Evolutionary conservation across 2,888 invertebrate genomes (phyloP).

Genomic region (Lasioglossum calceatum): DNA sequence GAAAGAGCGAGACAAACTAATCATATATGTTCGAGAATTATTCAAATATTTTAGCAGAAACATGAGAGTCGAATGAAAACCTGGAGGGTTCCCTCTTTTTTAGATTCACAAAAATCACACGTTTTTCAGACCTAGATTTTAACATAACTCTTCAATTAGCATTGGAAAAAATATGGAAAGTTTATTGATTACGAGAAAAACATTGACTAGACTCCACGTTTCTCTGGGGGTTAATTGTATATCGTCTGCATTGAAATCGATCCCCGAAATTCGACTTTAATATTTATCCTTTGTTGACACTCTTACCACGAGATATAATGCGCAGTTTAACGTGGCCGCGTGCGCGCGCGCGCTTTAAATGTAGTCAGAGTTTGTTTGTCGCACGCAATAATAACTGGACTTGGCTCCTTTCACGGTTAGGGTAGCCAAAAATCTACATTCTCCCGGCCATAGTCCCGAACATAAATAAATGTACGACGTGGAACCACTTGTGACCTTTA

Average conservation of each 20-base stretch:
- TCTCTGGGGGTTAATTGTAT: neutral
- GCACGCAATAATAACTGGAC: constrained; percentile 27
- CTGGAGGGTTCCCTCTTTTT: too few species aligned
- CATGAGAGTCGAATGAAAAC: too few species aligned
- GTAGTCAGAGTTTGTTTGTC: neutral
- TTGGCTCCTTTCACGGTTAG: constrained; percentile 30
- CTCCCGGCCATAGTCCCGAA: neutral
- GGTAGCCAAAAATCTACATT: constrained; percentile 42
- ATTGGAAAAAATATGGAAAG: neutral
- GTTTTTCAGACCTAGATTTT: too few species aligned
- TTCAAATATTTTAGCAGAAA: too few species aligned
- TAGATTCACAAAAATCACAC: too few species aligned
- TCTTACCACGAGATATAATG: neutral
- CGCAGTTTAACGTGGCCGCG: neutral
- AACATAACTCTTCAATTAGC: too few species aligned
- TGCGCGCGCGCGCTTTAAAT: constrained; percentile 13
- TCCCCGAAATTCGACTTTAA: constrained; percentile 10
- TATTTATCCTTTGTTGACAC: constrained; percentile 8
- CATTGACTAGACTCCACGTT: neutral
- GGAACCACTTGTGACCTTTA: constrained; percentile 54
- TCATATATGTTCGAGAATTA: too few species aligned
- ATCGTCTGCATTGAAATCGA: neutral
- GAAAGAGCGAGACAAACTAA: too few species aligned
- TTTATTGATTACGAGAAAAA: neutral
- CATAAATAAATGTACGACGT: constrained; percentile 34